Evolutionary conservation across 2,797 vertebrate genomes (phyloP), one percentile per base, ranked within the genome.

Genomic region (Cercopithecus mitis): DNA sequence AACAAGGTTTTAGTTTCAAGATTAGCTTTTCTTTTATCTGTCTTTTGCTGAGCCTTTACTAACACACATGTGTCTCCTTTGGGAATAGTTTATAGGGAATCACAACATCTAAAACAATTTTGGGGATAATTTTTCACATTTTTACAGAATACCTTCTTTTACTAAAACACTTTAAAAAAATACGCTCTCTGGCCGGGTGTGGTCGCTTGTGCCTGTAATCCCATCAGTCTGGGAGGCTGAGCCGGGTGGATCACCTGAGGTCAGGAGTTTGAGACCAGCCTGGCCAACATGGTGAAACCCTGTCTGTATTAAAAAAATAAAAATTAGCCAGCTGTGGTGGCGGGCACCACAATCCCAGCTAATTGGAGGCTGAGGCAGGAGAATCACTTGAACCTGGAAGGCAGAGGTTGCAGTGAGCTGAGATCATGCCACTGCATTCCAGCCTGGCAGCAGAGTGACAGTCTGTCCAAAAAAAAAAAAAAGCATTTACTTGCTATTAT

Each of bases 111-210:
- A 87, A 85, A 92, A 85, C 27, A 76, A 64, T 96, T 92, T 88
- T 12, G 86, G 58, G 19, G 61, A 24, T 94, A 91, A 88, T 85
- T 96, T 94, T 96, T 39, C 27, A 88, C 33, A 33, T 94, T 86
- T 72, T 72, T 94, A 41, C 72, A 58, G 43, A 95, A 88, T 47
- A 4, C 11, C 61, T 95, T 87, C 47, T 20, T 82, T 95, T 86
- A 94, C 73, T 96, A 96, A 76, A 88, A 70, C 41, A 61, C 41
- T 47, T 88, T 58, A 13, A 43, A 94, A 96, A 88, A 96, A 64
- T 83, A 33, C 3, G 30, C 61, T 64, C 15, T 64, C 61, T 64
- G 61, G 3, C 33, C 4, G 0, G 14, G 61, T n/a, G 61, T 33
- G 30, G 14, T 64, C 7, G 61, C 15, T 64, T 15, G 15, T 5